Evolutionary conservation across 2,888 invertebrate species (phyloP).

Genomic region (Heterodera filipjevi): DNA sequence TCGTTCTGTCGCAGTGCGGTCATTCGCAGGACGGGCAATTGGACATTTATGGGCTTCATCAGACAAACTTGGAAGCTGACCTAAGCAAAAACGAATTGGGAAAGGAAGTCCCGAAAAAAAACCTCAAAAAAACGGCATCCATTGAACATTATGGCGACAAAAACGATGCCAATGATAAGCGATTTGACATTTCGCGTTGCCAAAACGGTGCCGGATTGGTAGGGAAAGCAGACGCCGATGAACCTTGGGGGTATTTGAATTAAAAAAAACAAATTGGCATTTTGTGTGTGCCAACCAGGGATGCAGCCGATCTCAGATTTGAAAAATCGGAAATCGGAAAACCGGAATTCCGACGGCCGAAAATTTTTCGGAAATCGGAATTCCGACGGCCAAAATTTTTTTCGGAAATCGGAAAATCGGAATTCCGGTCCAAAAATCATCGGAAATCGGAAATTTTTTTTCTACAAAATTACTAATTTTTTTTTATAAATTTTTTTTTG

Average conservation of each 20-base stretch:
- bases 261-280: not conserved
- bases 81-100: conserved; percentile 22
- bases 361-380: too few relatives aligned
- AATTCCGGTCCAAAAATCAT: too few relatives aligned
- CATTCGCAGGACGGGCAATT: conserved; percentile 44
- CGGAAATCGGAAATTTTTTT: too few relatives aligned
- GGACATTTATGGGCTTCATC: conserved; percentile 42
- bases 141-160: conserved; percentile 66
- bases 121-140: conserved; percentile 67
- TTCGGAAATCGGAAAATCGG: too few relatives aligned
- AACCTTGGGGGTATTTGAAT: conserved; percentile 68
- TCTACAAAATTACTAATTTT: too few relatives aligned
- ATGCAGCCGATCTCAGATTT: too few relatives aligned
- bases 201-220: conserved; percentile 67
- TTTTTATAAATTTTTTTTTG: too few relatives aligned
- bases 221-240: conserved; percentile 67
- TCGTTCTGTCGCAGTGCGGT: conserved; percentile 44
- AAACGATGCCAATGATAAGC: conserved; percentile 65
- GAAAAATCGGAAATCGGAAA: too few relatives aligned
- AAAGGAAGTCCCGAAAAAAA: not conserved
- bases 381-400: too few relatives aligned
- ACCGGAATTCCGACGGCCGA: too few relatives aligned
- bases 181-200: conserved; percentile 65
- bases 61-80: conserved; percentile 44
- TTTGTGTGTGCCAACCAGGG: not conserved